Conservation (phyloP, 1,140 invertebrate species). For the Lithobius niger region DNA sequence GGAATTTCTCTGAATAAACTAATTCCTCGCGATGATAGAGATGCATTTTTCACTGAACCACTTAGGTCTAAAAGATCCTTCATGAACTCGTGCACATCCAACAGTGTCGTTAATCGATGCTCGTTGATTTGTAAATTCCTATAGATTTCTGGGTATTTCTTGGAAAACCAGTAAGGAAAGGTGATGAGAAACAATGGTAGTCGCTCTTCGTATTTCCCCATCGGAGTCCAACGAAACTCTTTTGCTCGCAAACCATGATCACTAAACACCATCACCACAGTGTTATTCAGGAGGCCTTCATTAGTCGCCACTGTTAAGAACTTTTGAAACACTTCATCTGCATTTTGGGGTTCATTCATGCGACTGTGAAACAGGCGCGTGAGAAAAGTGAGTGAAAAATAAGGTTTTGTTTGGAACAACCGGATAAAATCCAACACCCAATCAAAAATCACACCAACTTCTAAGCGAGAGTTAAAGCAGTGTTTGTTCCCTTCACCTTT, state of each 20-base stretch:
- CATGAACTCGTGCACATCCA: constrained; percentile 35
- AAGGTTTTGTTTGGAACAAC: background rate
- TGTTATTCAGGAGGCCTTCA: constrained; percentile 31
- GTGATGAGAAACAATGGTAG: constrained; percentile 41
- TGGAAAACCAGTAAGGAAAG: constrained; percentile 34
- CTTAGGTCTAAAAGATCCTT: constrained; percentile 20
- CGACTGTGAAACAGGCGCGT: constrained; percentile 31
- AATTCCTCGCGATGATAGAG: no score
- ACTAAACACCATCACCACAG: constrained; percentile 39
- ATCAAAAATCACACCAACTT: background rate
- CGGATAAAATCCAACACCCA: background rate
- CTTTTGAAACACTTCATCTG: constrained; percentile 25
- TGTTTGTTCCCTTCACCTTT: background rate
- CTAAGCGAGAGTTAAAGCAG: background rate
- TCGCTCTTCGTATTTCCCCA: constrained; percentile 42
- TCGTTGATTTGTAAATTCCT: constrained; percentile 31
- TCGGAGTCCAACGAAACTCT: background rate
- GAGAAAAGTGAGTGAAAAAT: constrained; percentile 26
- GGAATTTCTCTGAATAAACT: no score
- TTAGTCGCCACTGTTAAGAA: constrained; percentile 27
- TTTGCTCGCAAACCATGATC: constrained; percentile 45
- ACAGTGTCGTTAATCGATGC: constrained; percentile 32
- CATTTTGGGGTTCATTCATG: constrained; percentile 24
- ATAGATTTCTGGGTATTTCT: constrained; percentile 26
- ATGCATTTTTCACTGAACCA: constrained; percentile 10